Percentiles rank a stretch among this genome's conserved stretches.
phyloP scores from a whole-genome alignment of 2,888 invertebrate species.

The Eupeodes latifasciatus region DNA sequence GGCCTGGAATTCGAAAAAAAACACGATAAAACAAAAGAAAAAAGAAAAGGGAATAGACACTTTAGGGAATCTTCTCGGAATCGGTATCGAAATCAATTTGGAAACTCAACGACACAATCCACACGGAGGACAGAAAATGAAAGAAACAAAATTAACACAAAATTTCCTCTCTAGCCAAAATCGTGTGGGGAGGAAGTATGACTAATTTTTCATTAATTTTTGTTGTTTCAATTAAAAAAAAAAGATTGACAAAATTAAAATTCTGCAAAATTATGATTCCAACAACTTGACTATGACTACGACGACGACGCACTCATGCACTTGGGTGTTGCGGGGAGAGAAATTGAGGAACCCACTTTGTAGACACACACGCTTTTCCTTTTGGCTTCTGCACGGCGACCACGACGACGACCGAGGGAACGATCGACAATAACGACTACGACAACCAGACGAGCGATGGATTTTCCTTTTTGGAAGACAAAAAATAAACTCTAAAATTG shows the following conservation, averaged over 20 bases:
- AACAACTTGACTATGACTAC: slow-evolving; percentile 47
- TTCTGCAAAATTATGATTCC: slow-evolving; percentile 62
- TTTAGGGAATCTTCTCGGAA: background rate
- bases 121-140: slow-evolving; percentile 10
- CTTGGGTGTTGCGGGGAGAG: slow-evolving; percentile 34
- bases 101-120: slow-evolving; percentile 9
- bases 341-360: slow-evolving; percentile 37
- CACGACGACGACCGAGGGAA: slow-evolving; percentile 30
- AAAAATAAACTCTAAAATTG: slow-evolving; percentile 38
- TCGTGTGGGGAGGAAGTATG: slow-evolving; percentile 39
- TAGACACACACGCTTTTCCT: slow-evolving; percentile 55
- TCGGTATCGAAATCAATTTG: background rate
- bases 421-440: slow-evolving; percentile 41
- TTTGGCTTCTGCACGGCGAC: slow-evolving; percentile 11
- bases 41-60: background rate
- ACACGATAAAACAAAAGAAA: background rate
- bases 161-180: slow-evolving; percentile 12
- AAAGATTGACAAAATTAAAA: slow-evolving; percentile 51
- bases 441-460: slow-evolving; percentile 38
- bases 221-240: slow-evolving; percentile 24
- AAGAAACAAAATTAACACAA: slow-evolving; percentile 19
- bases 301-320: slow-evolving; percentile 57
- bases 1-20: slow-evolving; percentile 14
- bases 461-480: slow-evolving; percentile 59
- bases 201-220: slow-evolving; percentile 50